phyloP scores from a whole-genome alignment of 2,113 vertebrate species.

The Colaptes auratus region DNA sequence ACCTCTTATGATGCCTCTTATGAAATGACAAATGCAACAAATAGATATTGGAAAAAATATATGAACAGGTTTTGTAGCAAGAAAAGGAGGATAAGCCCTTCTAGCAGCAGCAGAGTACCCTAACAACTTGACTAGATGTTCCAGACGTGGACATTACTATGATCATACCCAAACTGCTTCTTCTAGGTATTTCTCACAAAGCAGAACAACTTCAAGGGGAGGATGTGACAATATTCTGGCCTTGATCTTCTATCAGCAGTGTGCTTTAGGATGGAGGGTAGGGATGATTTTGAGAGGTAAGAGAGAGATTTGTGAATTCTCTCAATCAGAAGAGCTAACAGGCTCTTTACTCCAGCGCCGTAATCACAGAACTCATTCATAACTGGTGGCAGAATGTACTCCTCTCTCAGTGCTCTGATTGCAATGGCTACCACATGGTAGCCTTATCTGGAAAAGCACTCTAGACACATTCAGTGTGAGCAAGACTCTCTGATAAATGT shows the following conservation, averaged over 20 bases:
- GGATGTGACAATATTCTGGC: neutral
- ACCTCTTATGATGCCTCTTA: neutral
- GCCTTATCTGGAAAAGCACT: neutral
- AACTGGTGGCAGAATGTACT: neutral
- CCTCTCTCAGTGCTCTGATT: neutral
- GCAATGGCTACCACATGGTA: accelerated
- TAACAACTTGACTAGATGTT: neutral
- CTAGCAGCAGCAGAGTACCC: neutral
- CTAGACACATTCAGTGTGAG: neutral
- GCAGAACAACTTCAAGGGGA: neutral
- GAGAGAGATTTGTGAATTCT: neutral
- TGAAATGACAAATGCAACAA: neutral
- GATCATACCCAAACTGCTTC: neutral
- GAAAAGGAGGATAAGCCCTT: neutral
- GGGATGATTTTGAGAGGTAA: neutral
- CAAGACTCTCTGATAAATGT: neutral
- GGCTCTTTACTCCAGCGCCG: neutral
- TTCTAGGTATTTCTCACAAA: neutral
- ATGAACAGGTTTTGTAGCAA: neutral
- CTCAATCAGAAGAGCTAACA: neutral
- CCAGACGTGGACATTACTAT: neutral
- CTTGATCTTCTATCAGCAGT: neutral
- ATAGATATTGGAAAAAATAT: neutral
- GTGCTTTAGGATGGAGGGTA: neutral
- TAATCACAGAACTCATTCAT: neutral